Base-by-base conservation (phyloP, 2,797 vertebrate genomes). In the Dendrocincla tyrannina region DNA sequence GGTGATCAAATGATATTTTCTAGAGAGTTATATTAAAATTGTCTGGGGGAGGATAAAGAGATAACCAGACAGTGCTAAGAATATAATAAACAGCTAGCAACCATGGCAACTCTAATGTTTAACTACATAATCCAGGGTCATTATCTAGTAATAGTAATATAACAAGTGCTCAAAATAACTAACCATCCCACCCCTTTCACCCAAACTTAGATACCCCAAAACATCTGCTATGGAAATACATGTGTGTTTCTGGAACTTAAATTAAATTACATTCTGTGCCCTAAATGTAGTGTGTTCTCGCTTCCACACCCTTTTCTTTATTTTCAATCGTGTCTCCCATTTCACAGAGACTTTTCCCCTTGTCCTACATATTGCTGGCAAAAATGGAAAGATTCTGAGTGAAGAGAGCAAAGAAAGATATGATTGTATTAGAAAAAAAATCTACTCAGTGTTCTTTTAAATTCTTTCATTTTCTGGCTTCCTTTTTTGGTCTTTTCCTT, bases 71-170 rank as follows among this genome's bases (percentile, higher is more conserved):
- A 82, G 74, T 74, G 89, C 96, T 97, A 97, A 96, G 91, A 95
- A 95, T 96, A 96, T 70, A 90, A 94, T 88, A 88, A 91, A 90
- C 22, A 93, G 77, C 83, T 64, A 93, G 96, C 96, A 96, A 95
- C 96, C 91, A 96, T 95, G 96, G 91, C 77, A 97, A 96, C 95
- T 91, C 91, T 95, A 96, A 95, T 96, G 95, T 95, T 97, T 94
- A 96, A 96, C 95, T 94, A 76, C 96, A 93, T 90, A 94, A 95
- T 95, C 93, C 93, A 91, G 83, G 89, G 96, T 95, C 95, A 95
- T 95, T 96, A 94, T 93, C 95, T 97, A 88, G 85, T 96, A 96
- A 97, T 96, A 96, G 96, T 79, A 95, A 96, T 96, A 95, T 91
- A 94, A 94, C 89, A 88, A 96, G 95, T 85, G 89, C 94, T 93